A percentile compares a stretch with the other conserved stretches of the same genome.
These are phyloP conservation scores for Pantherophis vulpinus DNA, from an alignment of 2,797 vertebrate genomes.

Conservation along the genomic window DNA sequence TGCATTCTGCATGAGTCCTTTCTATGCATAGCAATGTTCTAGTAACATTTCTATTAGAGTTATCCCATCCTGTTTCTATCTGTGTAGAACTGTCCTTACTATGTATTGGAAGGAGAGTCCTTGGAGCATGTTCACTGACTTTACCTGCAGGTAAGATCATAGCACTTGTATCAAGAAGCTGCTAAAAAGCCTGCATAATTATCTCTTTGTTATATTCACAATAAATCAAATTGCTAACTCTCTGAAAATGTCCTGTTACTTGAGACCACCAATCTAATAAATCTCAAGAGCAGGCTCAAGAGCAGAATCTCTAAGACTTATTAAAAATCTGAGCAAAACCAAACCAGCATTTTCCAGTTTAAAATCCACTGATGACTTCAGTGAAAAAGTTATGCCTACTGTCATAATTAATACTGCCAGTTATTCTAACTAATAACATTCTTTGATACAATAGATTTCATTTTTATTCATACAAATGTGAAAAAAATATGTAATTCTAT, in stretches of 20 bases:
- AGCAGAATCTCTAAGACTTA: not conserved
- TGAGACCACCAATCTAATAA: not conserved
- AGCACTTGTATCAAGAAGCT: not conserved
- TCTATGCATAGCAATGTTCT: not conserved
- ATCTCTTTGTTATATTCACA: not conserved
- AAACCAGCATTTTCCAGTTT: not conserved
- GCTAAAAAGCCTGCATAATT: not conserved
- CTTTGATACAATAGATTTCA: constrained; percentile 8
- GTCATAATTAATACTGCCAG: not conserved
- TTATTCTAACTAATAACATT: not conserved
- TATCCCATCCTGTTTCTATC: not conserved
- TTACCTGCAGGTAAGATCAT: not conserved
- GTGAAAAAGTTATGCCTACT: not conserved
- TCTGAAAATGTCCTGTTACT: not conserved
- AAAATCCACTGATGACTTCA: not conserved
- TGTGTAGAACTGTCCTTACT: not conserved
- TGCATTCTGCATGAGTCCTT: not conserved
- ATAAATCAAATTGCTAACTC: not conserved
- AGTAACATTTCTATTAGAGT: not conserved
- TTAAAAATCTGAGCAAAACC: not conserved
- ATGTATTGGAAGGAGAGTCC: not conserved
- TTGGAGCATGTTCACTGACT: not conserved
- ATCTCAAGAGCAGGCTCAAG: not conserved
- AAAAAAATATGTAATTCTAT: not conserved
- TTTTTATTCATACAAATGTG: not conserved